Base-by-base conservation (phyloP, 1,140 invertebrate genomes). In the Temnothorax curvispinosus region DNA sequence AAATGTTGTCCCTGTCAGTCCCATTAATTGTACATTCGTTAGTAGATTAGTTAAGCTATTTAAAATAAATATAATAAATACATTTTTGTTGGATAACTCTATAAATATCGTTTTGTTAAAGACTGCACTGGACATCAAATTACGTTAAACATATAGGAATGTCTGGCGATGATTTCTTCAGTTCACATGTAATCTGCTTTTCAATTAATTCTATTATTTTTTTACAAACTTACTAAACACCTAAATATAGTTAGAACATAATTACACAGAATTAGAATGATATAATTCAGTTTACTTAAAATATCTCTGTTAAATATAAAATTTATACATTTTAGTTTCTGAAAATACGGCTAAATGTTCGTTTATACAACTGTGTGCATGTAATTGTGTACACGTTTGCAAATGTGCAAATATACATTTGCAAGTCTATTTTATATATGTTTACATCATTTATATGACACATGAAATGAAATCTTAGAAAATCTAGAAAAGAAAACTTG, bases 321-420 rank as follows among this genome's bases (percentile, higher is more conserved):
- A n/a, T 77, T 27, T 74, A 4, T 65, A 54, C 18, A 64, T 74
- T 35, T 71, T 35, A 62, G 9, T 11, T 47, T 60, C 7, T 54
- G 52, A 62, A 0, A 41, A 54, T 3, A 44, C 1, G 32, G 56
- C 7, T 38, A 21, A 35, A 76, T 1, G 47, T 62, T 0, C 0
- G 50, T 21, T 77, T 77, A 50, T 47, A 77, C 41, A 77, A 32
- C 32, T 71, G 13, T 81, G 78, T 71, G 38, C n/a, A 41, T 13
- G 21, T 62, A 60, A 27, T 50, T 87, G 54, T 89, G n/a, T 77
- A 87, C 64, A 47, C 67, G 87, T 88, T 85, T 82, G n/a, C 13
- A 58, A 47, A 87, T 72, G 75, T 87, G 38, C 64, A 88, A 88
- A 85, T 71, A 75, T 87, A 50, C 69, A 88, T 88, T 86, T 82